Evolutionary conservation across 2,113 vertebrate species (phyloP), one percentile per base, ranked within the genome.

Genomic region (Chamaea fasciata): DNA sequence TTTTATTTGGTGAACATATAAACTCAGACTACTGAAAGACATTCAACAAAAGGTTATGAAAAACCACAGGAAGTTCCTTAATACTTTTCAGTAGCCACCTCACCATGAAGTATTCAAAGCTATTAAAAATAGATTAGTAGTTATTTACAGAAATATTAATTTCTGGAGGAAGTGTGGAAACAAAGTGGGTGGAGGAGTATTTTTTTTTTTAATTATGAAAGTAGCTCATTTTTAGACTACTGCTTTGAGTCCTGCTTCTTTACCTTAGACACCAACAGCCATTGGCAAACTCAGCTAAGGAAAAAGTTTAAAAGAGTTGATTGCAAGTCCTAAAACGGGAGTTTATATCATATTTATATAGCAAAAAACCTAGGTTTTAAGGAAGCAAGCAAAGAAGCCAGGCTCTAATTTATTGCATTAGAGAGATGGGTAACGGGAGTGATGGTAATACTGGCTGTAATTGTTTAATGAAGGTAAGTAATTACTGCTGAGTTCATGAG

Each of bases 381-480:
- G 53, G 62, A 92, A 55, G 62, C 6, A 80, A 81, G 91, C 16
- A 78, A 68, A 87, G 67, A 87, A 88, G 49, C 27, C 62, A 92
- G 52, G 75, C 27, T 91, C 26, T 75, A 90, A 92, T 89, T 47
- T 75, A 73, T 18, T 67, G 85, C 47, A 82, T 87, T 89, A 86
- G 69, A 62, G 44, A 90, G 49, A 83, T 60, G 71, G 71, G 75
- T 62, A 88, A 89, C 0, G 0, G 53, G 42, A 89, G 27, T 20
- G 24, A 90, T 80, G 73, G 83, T 47, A 94, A 93, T n/a, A 96
- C 42, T 50, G 89, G 47, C 44, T 70, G 52, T 81, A 96, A 91
- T 83, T 86, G 81, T 92, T 88, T 85, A 90, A 95, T 88, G 79
- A 95, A 83, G n/a, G 41, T 88, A 84, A 92, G 89, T 81, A 94